A percentile compares a stretch with the other conserved stretches of the same genome.
Evolutionary conservation across 1,140 invertebrate genomes (phyloP).

Genomic region (Panulirus ornatus): DNA sequence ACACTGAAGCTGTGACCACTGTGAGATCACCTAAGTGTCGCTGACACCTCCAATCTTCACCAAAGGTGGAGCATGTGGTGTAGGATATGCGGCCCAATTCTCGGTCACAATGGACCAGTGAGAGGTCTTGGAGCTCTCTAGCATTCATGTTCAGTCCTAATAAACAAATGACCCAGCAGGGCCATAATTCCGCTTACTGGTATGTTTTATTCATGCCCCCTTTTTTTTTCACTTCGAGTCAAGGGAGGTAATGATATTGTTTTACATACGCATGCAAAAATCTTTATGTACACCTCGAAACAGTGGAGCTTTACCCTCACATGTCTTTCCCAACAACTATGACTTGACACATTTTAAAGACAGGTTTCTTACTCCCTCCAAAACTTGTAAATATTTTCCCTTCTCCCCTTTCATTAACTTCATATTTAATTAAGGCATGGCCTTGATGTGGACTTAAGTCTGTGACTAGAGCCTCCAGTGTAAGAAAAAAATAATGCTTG

Average conservation of each 20-base stretch:
- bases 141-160: slow-evolving; percentile 71
- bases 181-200: slow-evolving; percentile 64
- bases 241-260: neutral
- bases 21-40: slow-evolving; percentile 37
- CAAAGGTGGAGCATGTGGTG: slow-evolving; percentile 34
- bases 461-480: too few relatives aligned
- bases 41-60: slow-evolving; percentile 36
- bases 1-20: slow-evolving; percentile 42
- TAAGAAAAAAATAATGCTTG: too few relatives aligned
- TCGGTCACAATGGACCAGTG: slow-evolving; percentile 49
- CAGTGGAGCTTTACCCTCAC: too few relatives aligned
- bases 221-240: neutral
- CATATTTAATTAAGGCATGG: too few relatives aligned
- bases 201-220: neutral
- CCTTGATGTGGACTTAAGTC: too few relatives aligned
- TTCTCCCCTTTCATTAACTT: too few relatives aligned
- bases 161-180: slow-evolving; percentile 61
- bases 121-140: slow-evolving; percentile 65
- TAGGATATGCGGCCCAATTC: slow-evolving; percentile 31
- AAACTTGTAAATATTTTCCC: too few relatives aligned
- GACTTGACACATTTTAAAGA: too few relatives aligned
- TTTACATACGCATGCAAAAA: too few relatives aligned
- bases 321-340: too few relatives aligned
- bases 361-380: too few relatives aligned
- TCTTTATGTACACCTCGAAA: too few relatives aligned